phyloP scores from a whole-genome alignment of 2,888 invertebrate species.

The Machimus atricapillus region DNA sequence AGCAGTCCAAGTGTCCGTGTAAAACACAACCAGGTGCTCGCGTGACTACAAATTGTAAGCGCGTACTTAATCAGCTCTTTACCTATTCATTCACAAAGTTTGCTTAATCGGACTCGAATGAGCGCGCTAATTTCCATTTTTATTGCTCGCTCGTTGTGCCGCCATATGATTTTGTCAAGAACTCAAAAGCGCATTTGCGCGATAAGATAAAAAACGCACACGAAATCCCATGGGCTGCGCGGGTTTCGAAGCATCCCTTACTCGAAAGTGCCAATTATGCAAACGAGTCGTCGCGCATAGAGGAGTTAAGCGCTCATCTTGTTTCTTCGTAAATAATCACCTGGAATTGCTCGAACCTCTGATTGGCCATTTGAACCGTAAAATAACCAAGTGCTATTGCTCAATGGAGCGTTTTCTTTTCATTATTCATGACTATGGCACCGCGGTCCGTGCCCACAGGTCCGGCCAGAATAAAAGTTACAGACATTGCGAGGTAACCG shows the following conservation, averaged over 20 bases:
- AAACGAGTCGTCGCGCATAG: not conserved
- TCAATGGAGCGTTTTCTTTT: slow-evolving; percentile 13
- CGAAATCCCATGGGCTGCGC: not conserved
- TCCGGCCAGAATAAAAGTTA: not conserved
- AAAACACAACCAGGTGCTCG: not conserved
- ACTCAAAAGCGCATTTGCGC: not conserved
- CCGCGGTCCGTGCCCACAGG: not conserved
- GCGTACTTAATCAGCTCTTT: not conserved
- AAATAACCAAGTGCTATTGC: slow-evolving; percentile 3
- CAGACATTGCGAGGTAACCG: not conserved
- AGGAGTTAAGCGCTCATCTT: not conserved
- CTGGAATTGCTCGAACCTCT: slow-evolving; percentile 1
- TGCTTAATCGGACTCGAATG: not conserved
- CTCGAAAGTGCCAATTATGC: not conserved
- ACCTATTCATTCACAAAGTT: not conserved
- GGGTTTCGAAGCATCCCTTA: not conserved
- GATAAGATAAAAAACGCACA: not conserved
- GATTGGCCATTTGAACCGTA: slow-evolving; percentile 19
- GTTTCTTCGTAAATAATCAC: not conserved
- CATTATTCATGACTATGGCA: slow-evolving; percentile 17
- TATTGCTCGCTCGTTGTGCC: not conserved
- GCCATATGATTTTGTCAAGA: not conserved
- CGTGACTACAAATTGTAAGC: slow-evolving; percentile 8
- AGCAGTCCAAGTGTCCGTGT: not conserved
- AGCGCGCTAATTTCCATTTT: not conserved